A percentile compares a stretch with the other conserved stretches of the same genome.
Evolutionary conservation across 2,888 invertebrate genomes (phyloP).

Genomic region (Dione juno): DNA sequence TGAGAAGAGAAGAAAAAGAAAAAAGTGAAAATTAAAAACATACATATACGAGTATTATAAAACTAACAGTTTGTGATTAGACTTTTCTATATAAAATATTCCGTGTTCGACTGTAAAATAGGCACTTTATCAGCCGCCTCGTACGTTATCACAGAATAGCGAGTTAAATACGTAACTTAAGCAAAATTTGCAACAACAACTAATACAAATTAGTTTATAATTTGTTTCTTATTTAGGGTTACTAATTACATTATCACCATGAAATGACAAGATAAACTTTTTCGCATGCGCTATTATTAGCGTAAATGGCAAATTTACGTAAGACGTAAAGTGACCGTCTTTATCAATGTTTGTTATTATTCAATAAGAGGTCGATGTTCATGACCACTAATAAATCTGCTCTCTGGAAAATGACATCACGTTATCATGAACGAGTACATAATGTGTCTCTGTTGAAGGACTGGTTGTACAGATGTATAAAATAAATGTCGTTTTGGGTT

Average conservation of each 20-base stretch:
- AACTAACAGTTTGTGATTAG: no score
- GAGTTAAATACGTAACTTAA: neutral
- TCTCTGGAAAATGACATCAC: slow-evolving; percentile 18
- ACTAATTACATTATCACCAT: slow-evolving; percentile 1
- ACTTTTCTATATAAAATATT: no score
- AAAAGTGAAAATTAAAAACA: no score
- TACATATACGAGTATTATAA: no score
- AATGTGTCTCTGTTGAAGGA: slow-evolving; percentile 1
- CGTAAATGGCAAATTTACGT: slow-evolving; percentile 26
- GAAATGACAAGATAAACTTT: neutral
- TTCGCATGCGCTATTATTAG: neutral
- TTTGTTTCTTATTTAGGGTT: neutral
- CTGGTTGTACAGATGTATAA: neutral
- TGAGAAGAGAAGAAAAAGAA: no score
- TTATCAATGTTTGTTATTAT: slow-evolving; percentile 31
- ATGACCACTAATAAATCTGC: slow-evolving; percentile 23
- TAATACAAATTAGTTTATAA: neutral
- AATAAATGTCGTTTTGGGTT: no score
- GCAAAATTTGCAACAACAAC: neutral
- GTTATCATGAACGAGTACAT: neutral
- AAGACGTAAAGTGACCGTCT: slow-evolving; percentile 21
- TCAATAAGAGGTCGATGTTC: slow-evolving; percentile 35
- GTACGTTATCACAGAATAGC: neutral
- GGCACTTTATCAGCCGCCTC: neutral
- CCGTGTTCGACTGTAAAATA: neutral